Base-by-base conservation (phyloP, 2,888 invertebrate species). In the Dusona sp. region DNA sequence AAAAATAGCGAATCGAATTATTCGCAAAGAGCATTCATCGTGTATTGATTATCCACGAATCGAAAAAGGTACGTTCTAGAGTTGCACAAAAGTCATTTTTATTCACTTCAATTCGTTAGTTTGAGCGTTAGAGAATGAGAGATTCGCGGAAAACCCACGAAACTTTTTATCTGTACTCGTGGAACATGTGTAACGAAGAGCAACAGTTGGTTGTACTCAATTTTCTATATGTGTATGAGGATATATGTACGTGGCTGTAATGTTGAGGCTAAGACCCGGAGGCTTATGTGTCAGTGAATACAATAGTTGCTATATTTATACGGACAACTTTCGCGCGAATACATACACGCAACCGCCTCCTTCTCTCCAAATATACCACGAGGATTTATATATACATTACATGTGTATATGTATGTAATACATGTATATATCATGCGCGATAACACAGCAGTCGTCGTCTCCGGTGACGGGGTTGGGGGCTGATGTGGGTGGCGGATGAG, bases 401-500 rank as follows among this genome's bases (percentile, higher is more conserved):
- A 74, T 74, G 22, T 57, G n/a, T 33, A 4, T 73, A 13, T n/a
- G 36, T n/a, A 33, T 74, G 42, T 19, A 42, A 61, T 61, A 74
- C 61, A 54, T 51, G n/a, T 72, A 74, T 74, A 57, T 57, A 38
- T 51, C 73, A 65, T 51, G 80, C 33, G 33, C 84, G 79, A 85
- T 79, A 81, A 72, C 78, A 68, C 68, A 65, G 70, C 77, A 64
- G 79, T 42, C 80, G 83, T 25, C 83, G 86, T 84, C 87, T 87
- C 73, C 65, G 73, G 86, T 74, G 75, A 67, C 29, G 29, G 85
- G 57, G 33, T 65, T 85, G 77, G 84, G 79, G 80, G 79, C 88
- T 88, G 88, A 87, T 87, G 89, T 85, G 86, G 89, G 89, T 89
- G 91, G 91, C 89, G 90, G 90, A 91, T 90, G 90, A 90, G 89